phyloP scores from a whole-genome alignment of 2,888 invertebrate species.

The Frankliniella fusca region DNA sequence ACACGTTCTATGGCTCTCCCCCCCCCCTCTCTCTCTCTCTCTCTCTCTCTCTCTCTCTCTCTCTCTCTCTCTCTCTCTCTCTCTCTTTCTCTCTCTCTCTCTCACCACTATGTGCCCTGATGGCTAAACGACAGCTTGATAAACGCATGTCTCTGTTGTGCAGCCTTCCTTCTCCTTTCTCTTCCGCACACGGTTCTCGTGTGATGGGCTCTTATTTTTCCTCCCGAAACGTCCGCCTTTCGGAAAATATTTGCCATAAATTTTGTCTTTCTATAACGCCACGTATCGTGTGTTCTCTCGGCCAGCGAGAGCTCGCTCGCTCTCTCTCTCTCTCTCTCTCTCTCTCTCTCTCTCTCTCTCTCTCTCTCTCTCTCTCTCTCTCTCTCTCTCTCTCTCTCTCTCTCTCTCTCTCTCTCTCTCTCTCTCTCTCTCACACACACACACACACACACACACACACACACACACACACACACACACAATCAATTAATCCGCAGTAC shows the following conservation, averaged over 20 bases:
- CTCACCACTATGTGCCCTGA: not conserved
- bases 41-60: too few species aligned
- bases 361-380: too few species aligned
- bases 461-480: slow-evolving; percentile 9
- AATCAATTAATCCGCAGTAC: not conserved
- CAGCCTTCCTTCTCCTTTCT: not conserved
- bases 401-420: too few species aligned
- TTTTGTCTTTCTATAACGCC: not conserved
- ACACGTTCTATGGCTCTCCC: not conserved
- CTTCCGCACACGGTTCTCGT: not conserved
- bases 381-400: too few species aligned
- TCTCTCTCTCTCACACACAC: not conserved
- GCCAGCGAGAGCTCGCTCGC: too few species aligned
- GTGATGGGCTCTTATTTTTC: too few species aligned
- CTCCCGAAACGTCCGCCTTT: not conserved
- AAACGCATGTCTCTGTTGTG: not conserved
- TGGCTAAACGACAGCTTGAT: slow-evolving; percentile 1
- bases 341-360: too few species aligned
- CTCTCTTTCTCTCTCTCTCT: too few species aligned
- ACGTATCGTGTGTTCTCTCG: too few species aligned
- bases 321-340: too few species aligned
- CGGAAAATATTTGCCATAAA: slow-evolving; percentile 8
- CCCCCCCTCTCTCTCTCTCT: not conserved
- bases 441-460: not conserved
- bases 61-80: too few species aligned